Evolutionary conservation across 2,888 invertebrate species (phyloP).

Genomic region (Megaustenia siamemsis): DNA sequence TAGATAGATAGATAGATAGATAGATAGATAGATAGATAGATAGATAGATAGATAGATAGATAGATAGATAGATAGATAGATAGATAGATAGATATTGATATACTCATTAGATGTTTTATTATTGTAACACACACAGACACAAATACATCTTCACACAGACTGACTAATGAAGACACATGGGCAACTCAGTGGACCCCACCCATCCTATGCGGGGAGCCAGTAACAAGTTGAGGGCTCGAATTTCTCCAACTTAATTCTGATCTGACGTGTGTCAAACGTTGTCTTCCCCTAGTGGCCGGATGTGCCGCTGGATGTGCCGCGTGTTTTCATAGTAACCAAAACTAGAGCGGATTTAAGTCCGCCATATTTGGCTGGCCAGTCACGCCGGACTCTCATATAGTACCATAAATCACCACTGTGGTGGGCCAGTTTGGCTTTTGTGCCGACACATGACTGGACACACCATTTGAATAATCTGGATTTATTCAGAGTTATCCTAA

Average conservation of each 20-base stretch:
- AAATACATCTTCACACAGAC: too few relatives aligned
- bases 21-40: too few relatives aligned
- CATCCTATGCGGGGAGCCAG: neutral
- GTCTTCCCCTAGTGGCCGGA: conserved; percentile 31
- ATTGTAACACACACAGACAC: too few relatives aligned
- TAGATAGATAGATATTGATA: too few relatives aligned
- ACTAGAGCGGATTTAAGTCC: neutral
- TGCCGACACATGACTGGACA: neutral
- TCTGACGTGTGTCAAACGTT: conserved; percentile 1
- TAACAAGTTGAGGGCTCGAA: conserved; percentile 2
- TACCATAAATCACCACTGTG: neutral
- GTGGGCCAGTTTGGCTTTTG: too few relatives aligned
- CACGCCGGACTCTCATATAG: neutral
- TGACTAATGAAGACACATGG: neutral
- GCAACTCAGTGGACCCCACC: neutral
- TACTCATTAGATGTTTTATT: too few relatives aligned
- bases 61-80: too few relatives aligned
- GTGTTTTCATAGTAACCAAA: conserved; percentile 27
- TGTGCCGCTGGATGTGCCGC: neutral
- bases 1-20: too few relatives aligned
- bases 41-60: too few relatives aligned
- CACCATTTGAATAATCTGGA: neutral
- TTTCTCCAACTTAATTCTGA: conserved; percentile 1
- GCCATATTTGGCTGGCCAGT: neutral
- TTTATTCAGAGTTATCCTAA: too few relatives aligned